Evolutionary conservation across 2,113 vertebrate genomes (phyloP).

Genomic region (Bubalus kerabau): DNA sequence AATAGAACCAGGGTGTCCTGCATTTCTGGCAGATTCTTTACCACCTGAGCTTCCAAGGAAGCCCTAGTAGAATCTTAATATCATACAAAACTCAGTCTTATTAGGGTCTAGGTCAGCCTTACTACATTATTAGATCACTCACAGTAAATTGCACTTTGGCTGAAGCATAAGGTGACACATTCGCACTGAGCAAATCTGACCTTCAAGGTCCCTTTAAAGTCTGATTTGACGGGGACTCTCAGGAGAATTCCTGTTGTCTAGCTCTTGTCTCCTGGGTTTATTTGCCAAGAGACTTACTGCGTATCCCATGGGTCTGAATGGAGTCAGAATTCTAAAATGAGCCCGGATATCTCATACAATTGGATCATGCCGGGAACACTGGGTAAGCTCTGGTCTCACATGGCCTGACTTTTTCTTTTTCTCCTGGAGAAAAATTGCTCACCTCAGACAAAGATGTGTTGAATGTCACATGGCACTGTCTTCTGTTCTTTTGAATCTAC

Average conservation of each 20-base stretch:
- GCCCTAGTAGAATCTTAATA: not conserved
- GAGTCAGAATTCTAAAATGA: not conserved
- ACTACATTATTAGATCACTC: not conserved
- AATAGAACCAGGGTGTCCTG: not conserved
- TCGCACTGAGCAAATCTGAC: not conserved
- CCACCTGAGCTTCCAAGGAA: not conserved
- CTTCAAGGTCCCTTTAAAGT: not conserved
- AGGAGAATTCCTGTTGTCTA: not conserved
- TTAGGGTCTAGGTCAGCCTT: not conserved
- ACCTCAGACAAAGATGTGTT: not conserved
- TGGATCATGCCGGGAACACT: not conserved
- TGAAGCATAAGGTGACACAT: not conserved
- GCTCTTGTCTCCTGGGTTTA: not conserved
- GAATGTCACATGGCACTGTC: not conserved
- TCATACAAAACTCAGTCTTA: not conserved
- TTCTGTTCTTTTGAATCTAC: not conserved
- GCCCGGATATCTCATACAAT: not conserved
- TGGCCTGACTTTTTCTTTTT: not conserved
- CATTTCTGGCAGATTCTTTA: not conserved
- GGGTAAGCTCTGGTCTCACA: not conserved
- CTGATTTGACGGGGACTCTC: not conserved
- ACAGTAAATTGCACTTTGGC: not conserved
- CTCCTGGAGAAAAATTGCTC: not conserved
- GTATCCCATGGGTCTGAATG: not conserved
- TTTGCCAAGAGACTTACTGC: not conserved